Percentiles rank a stretch among this genome's conserved stretches.
phyloP scores from a whole-genome alignment of 1,140 invertebrate species.

The Gonatopus flavifemur region DNA sequence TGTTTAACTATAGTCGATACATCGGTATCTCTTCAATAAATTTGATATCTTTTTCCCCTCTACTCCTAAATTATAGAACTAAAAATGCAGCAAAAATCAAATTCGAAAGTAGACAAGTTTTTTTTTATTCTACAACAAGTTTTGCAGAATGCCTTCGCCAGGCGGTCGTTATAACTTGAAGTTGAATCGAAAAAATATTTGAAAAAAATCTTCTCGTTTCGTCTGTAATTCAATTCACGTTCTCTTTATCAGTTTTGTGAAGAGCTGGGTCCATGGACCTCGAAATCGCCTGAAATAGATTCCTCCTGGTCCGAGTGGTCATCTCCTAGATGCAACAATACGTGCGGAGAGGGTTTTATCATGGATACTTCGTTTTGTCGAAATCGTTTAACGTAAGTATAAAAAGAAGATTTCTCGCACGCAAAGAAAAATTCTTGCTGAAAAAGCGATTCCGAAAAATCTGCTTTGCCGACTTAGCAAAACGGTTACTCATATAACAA shows the following conservation, averaged over 20 bases:
- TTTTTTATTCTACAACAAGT: no score
- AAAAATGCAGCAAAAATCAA: background rate
- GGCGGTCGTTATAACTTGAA: no score
- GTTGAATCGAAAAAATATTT: no score
- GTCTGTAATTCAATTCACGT: background rate
- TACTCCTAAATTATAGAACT: background rate
- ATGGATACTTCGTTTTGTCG: constrained; percentile 14
- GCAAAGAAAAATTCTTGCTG: no score
- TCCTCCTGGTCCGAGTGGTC: constrained; percentile 23
- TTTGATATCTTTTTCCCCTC: no score
- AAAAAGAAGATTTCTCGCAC: background rate
- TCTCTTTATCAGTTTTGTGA: constrained; percentile 21
- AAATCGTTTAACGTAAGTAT: constrained; percentile 28
- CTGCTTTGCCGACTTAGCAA: no score
- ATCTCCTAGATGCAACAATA: constrained; percentile 17
- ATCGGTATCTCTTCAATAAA: no score
- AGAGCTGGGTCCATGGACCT: constrained; percentile 20
- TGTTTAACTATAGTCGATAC: no score
- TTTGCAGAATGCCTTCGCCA: no score
- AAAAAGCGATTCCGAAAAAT: no score
- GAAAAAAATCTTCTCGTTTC: no score
- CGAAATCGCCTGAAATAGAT: constrained; percentile 10
- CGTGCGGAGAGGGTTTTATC: constrained; percentile 15
- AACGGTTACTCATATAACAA: no score
- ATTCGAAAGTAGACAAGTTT: background rate